phyloP scores from a whole-genome alignment of 2,797 vertebrate species.

The Arctocebus calabarensis region DNA sequence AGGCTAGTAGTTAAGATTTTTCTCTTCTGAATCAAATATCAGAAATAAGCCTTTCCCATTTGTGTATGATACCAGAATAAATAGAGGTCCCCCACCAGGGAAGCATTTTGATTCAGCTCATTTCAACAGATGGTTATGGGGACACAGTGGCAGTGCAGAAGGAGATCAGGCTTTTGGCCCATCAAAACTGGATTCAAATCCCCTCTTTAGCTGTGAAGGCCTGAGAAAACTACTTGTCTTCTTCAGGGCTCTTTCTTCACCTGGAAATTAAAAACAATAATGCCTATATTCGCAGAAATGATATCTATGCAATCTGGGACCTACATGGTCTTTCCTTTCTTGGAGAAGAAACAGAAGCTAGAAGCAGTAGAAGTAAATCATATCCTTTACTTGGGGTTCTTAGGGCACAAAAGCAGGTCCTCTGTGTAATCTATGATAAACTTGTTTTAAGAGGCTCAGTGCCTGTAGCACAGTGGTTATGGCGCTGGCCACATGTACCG shows the following conservation, averaged over 20 bases:
- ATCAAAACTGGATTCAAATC: neutral
- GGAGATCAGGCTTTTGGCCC: neutral
- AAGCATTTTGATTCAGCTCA: conserved; percentile 16
- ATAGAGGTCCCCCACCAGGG: conserved; percentile 14
- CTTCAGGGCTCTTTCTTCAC: conserved; percentile 7
- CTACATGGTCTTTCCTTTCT: neutral
- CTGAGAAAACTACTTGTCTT: neutral
- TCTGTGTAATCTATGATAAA: conserved; percentile 47
- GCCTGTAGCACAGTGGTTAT: too few relatives aligned
- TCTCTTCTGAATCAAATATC: neutral
- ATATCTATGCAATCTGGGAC: neutral
- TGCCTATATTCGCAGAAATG: conserved; percentile 18
- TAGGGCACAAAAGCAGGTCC: neutral
- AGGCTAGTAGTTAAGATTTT: conserved; percentile 51
- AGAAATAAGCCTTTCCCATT: conserved; percentile 63
- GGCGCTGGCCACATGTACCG: too few relatives aligned
- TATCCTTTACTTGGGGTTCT: conserved; percentile 24
- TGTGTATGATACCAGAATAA: conserved; percentile 59
- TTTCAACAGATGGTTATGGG: neutral
- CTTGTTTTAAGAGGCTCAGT: conserved; percentile 62
- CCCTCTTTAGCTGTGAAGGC: neutral
- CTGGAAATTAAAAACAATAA: conserved; percentile 57
- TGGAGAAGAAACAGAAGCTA: conserved; percentile 34
- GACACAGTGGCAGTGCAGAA: fast-evolving
- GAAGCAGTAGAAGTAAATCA: neutral